Percentiles rank a stretch among this genome's conserved stretches.
Evolutionary conservation across 92 coral and sea anemone genomes (phyloP).

Genomic region (Nematostella vectensis): DNA sequence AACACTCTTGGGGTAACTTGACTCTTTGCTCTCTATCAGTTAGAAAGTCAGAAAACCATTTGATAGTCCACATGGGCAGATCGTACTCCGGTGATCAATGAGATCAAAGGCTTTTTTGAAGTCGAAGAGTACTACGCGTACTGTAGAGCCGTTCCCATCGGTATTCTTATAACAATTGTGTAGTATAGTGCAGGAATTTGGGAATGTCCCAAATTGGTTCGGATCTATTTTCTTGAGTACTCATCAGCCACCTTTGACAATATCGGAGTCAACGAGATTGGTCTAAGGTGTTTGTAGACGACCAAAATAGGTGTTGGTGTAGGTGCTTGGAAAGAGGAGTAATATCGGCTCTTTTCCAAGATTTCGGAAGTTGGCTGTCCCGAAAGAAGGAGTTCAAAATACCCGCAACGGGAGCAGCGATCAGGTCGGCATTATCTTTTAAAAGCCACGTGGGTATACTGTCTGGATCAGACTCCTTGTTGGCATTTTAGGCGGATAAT

Average conservation of each 20-base stretch:
- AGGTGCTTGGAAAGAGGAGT: constrained; percentile 31
- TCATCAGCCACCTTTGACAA: constrained; percentile 21
- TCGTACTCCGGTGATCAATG: too few relatives aligned
- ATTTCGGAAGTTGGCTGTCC: constrained; percentile 37
- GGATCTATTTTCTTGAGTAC: constrained; percentile 7
- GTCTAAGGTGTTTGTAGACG: constrained; percentile 18
- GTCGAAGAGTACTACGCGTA: too few relatives aligned
- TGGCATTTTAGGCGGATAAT: constrained; percentile 8
- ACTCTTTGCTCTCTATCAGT: too few relatives aligned
- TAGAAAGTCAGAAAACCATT: too few relatives aligned
- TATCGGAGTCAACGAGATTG: too few relatives aligned
- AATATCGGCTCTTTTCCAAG: constrained; percentile 39
- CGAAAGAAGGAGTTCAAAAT: constrained; percentile 23
- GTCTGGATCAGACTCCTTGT: constrained; percentile 28
- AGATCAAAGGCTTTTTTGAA: too few relatives aligned
- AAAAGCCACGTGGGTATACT: constrained; percentile 28
- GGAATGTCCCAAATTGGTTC: constrained; percentile 18
- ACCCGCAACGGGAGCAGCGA: constrained; percentile 24
- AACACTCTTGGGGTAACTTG: too few relatives aligned
- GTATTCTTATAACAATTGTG: constrained; percentile 16
- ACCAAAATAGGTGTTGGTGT: constrained; percentile 18
- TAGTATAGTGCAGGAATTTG: constrained; percentile 16
- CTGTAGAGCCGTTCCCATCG: too few relatives aligned
- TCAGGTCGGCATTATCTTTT: constrained; percentile 23
- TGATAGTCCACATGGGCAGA: too few relatives aligned